Conservation (phyloP, 2,113 vertebrate genomes). For the Pseudopodoces humilis region DNA sequence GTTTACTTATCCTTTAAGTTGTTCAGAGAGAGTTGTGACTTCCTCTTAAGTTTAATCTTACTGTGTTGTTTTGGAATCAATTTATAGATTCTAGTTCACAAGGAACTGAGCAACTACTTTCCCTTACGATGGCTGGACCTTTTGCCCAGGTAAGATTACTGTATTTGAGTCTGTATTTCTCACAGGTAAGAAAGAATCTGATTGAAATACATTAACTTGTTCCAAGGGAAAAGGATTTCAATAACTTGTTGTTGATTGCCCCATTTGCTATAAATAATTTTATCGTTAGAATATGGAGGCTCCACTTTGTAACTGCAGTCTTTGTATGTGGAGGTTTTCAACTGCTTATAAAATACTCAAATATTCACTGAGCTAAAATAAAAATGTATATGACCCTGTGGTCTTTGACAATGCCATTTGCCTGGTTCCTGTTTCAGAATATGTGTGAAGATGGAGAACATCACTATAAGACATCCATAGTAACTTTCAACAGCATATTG, state of each 20-base stretch:
- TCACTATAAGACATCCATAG: background rate
- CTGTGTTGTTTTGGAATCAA: background rate
- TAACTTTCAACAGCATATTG: background rate
- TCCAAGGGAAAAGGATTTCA: background rate
- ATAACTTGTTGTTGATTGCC: background rate
- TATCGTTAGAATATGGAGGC: background rate
- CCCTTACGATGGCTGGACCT: background rate
- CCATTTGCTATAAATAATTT: background rate
- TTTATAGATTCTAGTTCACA: background rate
- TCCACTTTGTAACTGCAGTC: background rate
- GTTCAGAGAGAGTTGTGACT: background rate
- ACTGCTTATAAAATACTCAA: background rate
- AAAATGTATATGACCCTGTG: background rate
- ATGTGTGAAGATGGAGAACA: background rate
- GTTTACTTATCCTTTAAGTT: background rate
- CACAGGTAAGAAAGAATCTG: background rate
- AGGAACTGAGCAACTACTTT: background rate
- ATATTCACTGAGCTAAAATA: background rate
- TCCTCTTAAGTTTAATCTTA: background rate
- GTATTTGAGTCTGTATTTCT: background rate
- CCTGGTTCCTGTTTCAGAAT: background rate
- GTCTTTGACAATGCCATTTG: background rate
- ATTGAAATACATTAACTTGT: background rate
- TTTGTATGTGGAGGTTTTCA: background rate
- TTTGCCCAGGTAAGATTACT: background rate